Evolutionary conservation across 2,113 vertebrate species (phyloP), one percentile per base, ranked within the genome.

Genomic region (Balaeniceps rex): DNA sequence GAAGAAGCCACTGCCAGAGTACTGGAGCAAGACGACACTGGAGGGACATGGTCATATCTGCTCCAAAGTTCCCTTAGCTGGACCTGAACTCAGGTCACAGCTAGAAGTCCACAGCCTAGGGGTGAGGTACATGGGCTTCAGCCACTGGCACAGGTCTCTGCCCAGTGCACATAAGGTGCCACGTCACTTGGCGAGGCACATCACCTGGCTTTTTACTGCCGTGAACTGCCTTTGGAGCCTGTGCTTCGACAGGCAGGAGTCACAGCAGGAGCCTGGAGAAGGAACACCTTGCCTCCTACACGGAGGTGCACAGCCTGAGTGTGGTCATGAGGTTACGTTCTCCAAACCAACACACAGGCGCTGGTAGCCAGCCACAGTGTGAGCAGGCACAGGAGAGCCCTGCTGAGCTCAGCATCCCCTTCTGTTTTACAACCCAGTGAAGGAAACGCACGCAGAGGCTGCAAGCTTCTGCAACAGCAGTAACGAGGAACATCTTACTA

Each of bases 271-370:
- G 33, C 31, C 65, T 33, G 26, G 34, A 61, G 25, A 42, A 68
- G 29, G 65, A 87, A 25, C 19, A 26, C 24, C 21, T 7, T 8
- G n/a, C 31, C 33, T 47, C 54, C 57, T 21, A 28, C 19, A 18
- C 22, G 19, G 28, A 36, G 5, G 6, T 11, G 44, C 17, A 4
- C 33, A 58, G 58, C 54, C 69, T 28, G 17, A 0, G 1, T 2
- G 7, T 5, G 15, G 47, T 12, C 11, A 11, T 0, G 13, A 12
- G 10, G 64, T 10, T 9, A 36, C 4, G 0, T 9, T 25, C 77
- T 34, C 46, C 51, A 49, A 49, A 69, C 16, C 70, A 34, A 28
- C 19, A 28, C 2, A 7, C 1, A n/a, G 18, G 28, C 14, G 10
- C 64, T 14, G 13, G n/a, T 0, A 46, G 70, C 22, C 63, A 61